Base-by-base conservation (phyloP, 2,797 vertebrate species). In the Peromyscus attwateri region DNA sequence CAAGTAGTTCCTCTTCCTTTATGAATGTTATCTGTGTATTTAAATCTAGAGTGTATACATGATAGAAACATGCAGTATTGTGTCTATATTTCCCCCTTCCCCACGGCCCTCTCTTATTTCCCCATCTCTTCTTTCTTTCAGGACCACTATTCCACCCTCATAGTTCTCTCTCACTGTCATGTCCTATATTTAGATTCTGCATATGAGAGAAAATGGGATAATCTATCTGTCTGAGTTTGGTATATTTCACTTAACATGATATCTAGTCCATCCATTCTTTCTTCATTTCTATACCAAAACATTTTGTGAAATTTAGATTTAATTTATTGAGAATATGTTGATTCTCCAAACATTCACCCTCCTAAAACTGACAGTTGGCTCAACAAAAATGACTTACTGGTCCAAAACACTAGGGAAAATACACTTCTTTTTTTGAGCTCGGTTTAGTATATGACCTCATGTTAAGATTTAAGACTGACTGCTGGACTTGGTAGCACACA, bases 301-400 rank as follows among this genome's bases (percentile, higher is more conserved):
- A 93, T 0, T 96, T 96, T 70, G 14, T 94, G 85, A 87, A 49
- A 13, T 85, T 83, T n/a, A 92, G 19, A 81, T 84, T 94, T 94
- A 89, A 83, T 80, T 87, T 95, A 10, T 87, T 97, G n/a, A 83
- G 29, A 92, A 81, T 93, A 7, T 94, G 66, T 89, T 83, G n/a
- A 77, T 95, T 95, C 11, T 92, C 3, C 52, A 80, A 76, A 89
- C 10, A 92, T 68, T 34, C 31, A 84, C 64, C 11, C 27, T 87
- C 29, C 95, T 92, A 27, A 95, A 94, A 92, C n/a, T 70, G 55
- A 60, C 13, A 84, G 9, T 84, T 96, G 9, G 77, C 55, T 96
- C 13, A 31, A 9, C 89, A 83, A 95, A 92, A 95, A 62, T 88
- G 27, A 60, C 46, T 85, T 92, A 71, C 3, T 64, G 11, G 62